These are phyloP conservation scores for Parnassius mnemosyne DNA, from an alignment of 2,888 invertebrate genomes.

Conservation along the genomic window DNA sequence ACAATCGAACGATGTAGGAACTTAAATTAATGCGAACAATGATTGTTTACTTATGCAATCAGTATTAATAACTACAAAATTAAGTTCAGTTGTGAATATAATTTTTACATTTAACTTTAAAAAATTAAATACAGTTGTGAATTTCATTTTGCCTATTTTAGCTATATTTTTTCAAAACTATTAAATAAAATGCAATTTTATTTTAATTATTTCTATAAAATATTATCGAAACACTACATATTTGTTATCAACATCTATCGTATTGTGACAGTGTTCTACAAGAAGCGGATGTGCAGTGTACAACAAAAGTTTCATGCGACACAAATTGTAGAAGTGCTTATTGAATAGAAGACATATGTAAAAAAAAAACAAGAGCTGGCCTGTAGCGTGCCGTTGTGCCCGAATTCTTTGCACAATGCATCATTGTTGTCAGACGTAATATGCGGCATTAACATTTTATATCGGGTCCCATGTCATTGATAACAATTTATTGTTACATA, in stretches of 20 bases:
- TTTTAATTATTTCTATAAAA: too few species aligned
- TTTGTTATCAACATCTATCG: neutral
- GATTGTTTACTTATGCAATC: too few species aligned
- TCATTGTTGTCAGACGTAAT: conserved; percentile 75
- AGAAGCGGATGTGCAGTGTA: conserved; percentile 4
- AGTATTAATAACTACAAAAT: too few species aligned
- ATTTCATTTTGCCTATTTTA: too few species aligned
- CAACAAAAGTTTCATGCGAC: conserved; percentile 33
- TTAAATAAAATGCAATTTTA: too few species aligned
- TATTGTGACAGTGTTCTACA: conserved; percentile 20
- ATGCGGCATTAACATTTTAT: conserved; percentile 75
- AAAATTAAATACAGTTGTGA: too few species aligned
- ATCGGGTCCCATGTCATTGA: conserved; percentile 75
- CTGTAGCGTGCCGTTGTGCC: conserved; percentile 49
- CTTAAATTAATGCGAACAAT: too few species aligned
- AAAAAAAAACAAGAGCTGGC: conserved; percentile 58
- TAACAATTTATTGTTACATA: conserved; percentile 75
- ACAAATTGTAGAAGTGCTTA: conserved; percentile 42
- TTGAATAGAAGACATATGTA: conserved; percentile 50
- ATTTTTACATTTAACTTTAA: too few species aligned
- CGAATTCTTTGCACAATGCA: conserved; percentile 68
- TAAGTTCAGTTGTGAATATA: too few species aligned
- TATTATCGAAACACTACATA: too few species aligned
- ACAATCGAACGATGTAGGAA: too few species aligned
- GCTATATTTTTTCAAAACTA: too few species aligned